phyloP scores from a whole-genome alignment of 2,888 invertebrate species.

The Caenorhabditis uteleia region DNA sequence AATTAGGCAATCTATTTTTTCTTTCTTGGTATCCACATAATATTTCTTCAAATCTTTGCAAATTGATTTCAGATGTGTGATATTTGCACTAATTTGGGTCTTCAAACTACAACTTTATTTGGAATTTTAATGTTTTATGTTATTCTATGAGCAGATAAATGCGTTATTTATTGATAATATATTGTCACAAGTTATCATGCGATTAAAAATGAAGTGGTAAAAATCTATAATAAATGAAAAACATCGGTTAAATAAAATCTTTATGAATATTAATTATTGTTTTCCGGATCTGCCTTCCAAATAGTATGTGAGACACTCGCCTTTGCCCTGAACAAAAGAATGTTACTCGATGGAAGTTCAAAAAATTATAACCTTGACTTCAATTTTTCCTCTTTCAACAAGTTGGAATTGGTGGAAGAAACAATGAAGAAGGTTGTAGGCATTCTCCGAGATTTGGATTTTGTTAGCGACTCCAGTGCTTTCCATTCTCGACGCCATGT shows the following conservation, averaged over 20 bases:
- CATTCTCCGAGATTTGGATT: constrained; percentile 64
- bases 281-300: constrained; percentile 56
- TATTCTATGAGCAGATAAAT: neutral
- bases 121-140: neutral
- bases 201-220: no score
- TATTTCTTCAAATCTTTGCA: no score
- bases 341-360: neutral
- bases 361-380: constrained; percentile 54
- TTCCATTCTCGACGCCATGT: constrained; percentile 68
- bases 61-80: constrained; percentile 2
- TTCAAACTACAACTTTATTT: no score
- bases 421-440: constrained; percentile 64
- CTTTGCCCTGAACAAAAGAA: constrained; percentile 60
- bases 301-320: constrained; percentile 64
- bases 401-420: constrained; percentile 64
- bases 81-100: no score
- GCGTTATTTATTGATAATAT: neutral
- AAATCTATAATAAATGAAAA: neutral
- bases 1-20: neutral
- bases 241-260: neutral
- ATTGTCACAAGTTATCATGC: neutral
- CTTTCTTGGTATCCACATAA: no score
- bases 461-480: constrained; percentile 66
- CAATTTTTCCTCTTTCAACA: constrained; percentile 65
- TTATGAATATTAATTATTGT: neutral